Conservation (phyloP, 2,797 vertebrate species). For the Myotis findleyi region DNA sequence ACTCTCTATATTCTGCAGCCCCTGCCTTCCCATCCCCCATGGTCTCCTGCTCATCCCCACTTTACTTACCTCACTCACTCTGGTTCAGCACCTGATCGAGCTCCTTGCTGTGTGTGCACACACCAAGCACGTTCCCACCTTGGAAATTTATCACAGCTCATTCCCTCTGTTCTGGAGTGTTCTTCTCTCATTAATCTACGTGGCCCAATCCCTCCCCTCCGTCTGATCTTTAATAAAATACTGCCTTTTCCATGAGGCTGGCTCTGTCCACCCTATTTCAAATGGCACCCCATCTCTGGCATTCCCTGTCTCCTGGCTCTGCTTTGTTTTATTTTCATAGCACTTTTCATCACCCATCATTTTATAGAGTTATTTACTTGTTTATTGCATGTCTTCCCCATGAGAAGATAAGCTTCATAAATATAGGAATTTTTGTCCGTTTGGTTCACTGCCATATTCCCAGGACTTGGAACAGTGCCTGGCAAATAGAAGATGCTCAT, state of each 20-base stretch:
- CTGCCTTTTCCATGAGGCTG: background rate
- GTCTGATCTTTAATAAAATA: background rate
- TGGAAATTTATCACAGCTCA: fast-evolving
- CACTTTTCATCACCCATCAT: background rate
- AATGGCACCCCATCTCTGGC: background rate
- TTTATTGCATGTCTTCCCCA: background rate
- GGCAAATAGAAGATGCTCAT: background rate
- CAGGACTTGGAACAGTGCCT: background rate
- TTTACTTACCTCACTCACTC: background rate
- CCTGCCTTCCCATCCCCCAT: fast-evolving
- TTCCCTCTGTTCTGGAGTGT: background rate
- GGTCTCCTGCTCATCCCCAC: fast-evolving
- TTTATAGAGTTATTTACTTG: background rate
- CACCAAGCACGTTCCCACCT: no score
- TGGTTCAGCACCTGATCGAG: no score
- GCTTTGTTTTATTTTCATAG: background rate
- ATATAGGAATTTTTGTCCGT: background rate
- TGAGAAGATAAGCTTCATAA: background rate
- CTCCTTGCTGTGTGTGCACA: background rate
- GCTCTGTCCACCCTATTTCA: background rate
- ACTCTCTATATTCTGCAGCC: fast-evolving
- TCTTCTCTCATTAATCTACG: background rate
- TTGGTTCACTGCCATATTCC: background rate
- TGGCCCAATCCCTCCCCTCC: background rate
- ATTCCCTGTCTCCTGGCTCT: background rate